phyloP scores from a whole-genome alignment of 23 tunicate genomes.

The Ascidia mentula region DNA sequence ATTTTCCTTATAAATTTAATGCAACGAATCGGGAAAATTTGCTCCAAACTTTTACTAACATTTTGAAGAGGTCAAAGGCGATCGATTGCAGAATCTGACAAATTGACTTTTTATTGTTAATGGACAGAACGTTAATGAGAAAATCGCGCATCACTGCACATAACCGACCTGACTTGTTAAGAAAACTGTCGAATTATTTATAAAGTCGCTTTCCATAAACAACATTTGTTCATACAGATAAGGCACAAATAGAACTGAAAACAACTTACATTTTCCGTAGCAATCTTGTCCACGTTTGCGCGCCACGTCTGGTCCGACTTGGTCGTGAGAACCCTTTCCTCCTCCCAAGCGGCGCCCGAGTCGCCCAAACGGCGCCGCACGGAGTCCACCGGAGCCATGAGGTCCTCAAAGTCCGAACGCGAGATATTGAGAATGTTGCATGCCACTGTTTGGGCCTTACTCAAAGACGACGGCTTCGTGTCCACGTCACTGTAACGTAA shows the following conservation, averaged over 20 bases:
- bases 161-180: no score
- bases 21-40: no score
- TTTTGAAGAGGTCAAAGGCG: no score
- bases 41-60: no score
- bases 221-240: no score
- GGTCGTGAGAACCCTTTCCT: conserved; percentile 22
- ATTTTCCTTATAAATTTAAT: no score
- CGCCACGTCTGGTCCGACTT: conserved; percentile 66
- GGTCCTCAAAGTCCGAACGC: conserved; percentile 73
- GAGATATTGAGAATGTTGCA: conserved; percentile 91
- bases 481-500: conserved; percentile 13
- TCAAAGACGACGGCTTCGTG: conserved; percentile 48
- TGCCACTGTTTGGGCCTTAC: conserved; percentile 80
- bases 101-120: no score
- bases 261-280: conserved; percentile 77
- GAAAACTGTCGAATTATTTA: neutral
- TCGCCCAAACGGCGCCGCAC: conserved; percentile 37
- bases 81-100: no score
- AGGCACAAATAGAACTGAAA: no score
- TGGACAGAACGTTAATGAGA: no score
- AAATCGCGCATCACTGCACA: no score
- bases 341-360: conserved; percentile 27
- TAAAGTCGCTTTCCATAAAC: no score
- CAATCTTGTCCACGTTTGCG: conserved; percentile 74
- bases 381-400: conserved; percentile 90